Evolutionary conservation across 64 coral and sea anemone species (phyloP), one percentile per base, ranked within the genome.

Genomic region (Stichodactyla helianthus): DNA sequence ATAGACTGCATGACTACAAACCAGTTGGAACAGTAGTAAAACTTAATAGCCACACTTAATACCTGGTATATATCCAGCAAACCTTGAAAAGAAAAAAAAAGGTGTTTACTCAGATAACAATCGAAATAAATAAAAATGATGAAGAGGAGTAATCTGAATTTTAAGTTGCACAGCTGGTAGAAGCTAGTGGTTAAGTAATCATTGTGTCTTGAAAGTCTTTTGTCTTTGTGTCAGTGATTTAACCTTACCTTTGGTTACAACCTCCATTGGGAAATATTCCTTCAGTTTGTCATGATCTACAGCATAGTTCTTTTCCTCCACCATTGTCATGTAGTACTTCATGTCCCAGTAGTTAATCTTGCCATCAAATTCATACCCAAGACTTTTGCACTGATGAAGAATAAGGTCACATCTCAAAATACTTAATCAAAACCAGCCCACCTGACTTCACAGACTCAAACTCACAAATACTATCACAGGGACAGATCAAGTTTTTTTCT

Each of bases 21-120:
- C 22, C 17, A 55, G 12, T 25, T 22, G 5, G 16, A 63, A 18
- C 16, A 63, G 19, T 16, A 19, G 16, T 63, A 19, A 19, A 63
- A n/a, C 16, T 2, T 44, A 67, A 16, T 53, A 51, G 51, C 4
- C 9, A 55, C 15, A 71, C 0, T 35, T 18, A 26, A 20, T 52
- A 98, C 95, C 95, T 98, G 95, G 77, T 98, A 98, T 51, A 98
- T 98, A 19, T 92, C 90, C 50, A 98, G 86, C 22, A 98, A 85
- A 62, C 95, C 95, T 74, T 94, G 28, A 57, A 85, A 89, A 53
- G 14, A 55, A 87, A 55, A 59, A 59, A 59, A 59, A 5, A 59
- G 6, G 35, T 44, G 35, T 44, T 44, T 44, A 44, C 35, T 44
- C 1, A 44, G 35, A 44, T 3, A 44, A 44, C 4, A 44, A 44